phyloP scores from a whole-genome alignment of 2,113 vertebrate species.

The Callipepla californica region DNA sequence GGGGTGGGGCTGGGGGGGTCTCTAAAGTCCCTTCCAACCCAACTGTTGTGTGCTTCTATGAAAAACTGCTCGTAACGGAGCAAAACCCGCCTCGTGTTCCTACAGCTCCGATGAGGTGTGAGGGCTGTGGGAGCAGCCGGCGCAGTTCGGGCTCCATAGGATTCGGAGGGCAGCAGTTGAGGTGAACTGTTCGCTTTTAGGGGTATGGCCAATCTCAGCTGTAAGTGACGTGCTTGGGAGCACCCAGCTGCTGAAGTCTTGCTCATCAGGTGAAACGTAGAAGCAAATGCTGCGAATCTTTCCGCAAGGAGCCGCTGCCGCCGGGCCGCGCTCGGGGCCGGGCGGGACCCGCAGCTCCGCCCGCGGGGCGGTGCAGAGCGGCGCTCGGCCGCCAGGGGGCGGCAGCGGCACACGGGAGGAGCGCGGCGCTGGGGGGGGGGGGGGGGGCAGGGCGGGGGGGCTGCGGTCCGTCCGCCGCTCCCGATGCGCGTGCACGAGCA shows the following conservation, averaged over 20 bases:
- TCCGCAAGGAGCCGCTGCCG: neutral
- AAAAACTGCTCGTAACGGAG: neutral
- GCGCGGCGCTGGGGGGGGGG: too few relatives aligned
- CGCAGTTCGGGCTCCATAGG: neutral
- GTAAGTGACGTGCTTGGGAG: neutral
- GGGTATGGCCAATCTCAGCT: neutral
- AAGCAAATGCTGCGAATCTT: neutral
- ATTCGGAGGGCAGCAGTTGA: neutral
- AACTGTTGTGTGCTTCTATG: neutral
- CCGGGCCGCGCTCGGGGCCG: too few relatives aligned
- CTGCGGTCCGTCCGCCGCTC: neutral
- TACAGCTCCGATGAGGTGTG: neutral
- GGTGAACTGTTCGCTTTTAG: neutral
- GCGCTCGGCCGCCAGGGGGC: too few relatives aligned
- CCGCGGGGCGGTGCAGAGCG: neutral
- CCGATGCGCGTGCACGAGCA: neutral
- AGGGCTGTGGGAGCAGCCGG: neutral
- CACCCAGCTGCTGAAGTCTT: fast-evolving
- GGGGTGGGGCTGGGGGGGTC: too few relatives aligned
- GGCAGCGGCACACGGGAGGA: too few relatives aligned
- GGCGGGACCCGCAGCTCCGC: neutral
- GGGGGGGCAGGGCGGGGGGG: fast-evolving
- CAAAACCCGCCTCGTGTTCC: neutral
- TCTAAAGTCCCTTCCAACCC: neutral
- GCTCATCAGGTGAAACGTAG: neutral